Percentiles rank a stretch among this genome's conserved stretches.
Conservation (phyloP, 2,113 vertebrate genomes). For the Eudyptes chrysolophus region DNA sequence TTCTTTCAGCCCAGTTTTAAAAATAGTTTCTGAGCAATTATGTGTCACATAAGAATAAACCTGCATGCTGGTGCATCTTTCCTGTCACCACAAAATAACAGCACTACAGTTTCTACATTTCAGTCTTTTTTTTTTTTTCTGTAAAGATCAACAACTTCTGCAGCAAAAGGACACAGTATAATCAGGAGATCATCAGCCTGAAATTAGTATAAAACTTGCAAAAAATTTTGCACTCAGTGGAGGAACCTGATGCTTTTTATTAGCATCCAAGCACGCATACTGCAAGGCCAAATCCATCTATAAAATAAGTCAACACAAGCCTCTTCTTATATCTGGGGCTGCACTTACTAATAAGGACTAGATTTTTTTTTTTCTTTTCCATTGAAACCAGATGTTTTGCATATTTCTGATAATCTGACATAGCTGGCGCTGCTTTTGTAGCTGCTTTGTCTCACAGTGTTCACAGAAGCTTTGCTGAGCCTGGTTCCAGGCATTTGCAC, state of each 20-base stretch:
- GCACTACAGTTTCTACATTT: background rate
- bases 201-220: constrained; percentile 27
- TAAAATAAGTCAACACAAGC: background rate
- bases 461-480: background rate
- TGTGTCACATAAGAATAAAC: constrained; percentile 32
- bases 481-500: background rate
- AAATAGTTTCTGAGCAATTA: constrained; percentile 40
- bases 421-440: background rate
- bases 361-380: background rate
- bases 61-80: constrained; percentile 20
- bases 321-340: background rate
- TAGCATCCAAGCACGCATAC: background rate
- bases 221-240: background rate
- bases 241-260: constrained; percentile 6
- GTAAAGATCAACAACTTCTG: constrained; percentile 37
- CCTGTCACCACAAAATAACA: background rate
- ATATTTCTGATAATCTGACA: background rate
- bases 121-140: background rate
- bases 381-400: background rate
- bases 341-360: background rate
- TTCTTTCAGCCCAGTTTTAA: constrained; percentile 9
- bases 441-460: background rate
- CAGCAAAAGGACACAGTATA: constrained; percentile 9
- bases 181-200: constrained; percentile 26
- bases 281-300: background rate